Conservation (phyloP, 2,113 vertebrate species). For the Meleagris gallopavo region DNA sequence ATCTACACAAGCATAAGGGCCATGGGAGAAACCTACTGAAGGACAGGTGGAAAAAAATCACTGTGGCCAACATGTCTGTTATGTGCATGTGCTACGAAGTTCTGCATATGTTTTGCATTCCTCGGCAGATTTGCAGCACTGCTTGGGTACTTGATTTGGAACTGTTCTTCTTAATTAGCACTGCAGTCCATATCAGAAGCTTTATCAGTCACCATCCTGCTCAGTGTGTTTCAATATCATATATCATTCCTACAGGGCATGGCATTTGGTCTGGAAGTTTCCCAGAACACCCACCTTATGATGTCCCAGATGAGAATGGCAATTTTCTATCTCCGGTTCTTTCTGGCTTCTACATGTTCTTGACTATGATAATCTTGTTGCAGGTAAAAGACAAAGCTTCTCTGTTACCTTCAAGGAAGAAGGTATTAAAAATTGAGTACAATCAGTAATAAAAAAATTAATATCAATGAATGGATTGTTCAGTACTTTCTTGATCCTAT, state of each 20-base stretch:
- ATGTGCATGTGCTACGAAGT: neutral
- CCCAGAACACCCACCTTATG: constrained; percentile 80
- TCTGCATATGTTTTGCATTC: neutral
- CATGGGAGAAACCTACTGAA: neutral
- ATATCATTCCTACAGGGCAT: constrained; percentile 81
- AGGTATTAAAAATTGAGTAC: neutral
- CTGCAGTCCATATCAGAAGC: neutral
- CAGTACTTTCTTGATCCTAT: neutral
- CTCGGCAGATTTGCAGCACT: neutral
- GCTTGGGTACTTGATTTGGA: neutral
- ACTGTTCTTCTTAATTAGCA: neutral
- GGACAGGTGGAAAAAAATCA: neutral
- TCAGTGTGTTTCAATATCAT: neutral
- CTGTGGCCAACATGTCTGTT: neutral
- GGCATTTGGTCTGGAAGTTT: constrained; percentile 83
- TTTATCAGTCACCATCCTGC: neutral
- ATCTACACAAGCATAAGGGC: neutral
- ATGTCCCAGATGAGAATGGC: constrained; percentile 81
- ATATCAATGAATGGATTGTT: neutral
- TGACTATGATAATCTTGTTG: constrained; percentile 95
- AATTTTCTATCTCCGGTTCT: constrained; percentile 75
- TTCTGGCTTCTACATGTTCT: constrained; percentile 89
- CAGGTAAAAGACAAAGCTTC: constrained; percentile 82
- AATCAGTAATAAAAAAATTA: neutral
- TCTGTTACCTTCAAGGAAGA: neutral